Evolutionary conservation across 2,888 invertebrate species (phyloP).

Genomic region (Caenorhabditis sp.): DNA sequence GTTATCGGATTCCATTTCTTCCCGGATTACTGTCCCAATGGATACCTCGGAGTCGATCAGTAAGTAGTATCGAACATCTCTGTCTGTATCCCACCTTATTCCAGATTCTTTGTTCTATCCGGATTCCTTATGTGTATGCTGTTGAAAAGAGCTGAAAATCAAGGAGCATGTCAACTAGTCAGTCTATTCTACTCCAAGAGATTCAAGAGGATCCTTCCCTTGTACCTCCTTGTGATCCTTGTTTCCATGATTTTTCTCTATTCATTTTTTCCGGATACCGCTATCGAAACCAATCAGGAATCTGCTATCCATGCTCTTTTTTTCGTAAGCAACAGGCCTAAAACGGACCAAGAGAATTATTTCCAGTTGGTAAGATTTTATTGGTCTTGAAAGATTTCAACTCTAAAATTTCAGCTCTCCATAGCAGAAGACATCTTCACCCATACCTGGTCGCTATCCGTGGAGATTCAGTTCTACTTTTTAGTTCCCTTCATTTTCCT

Average conservation of each 20-base stretch:
- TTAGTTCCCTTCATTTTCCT: slow-evolving; percentile 48
- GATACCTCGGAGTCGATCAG: slow-evolving; percentile 56
- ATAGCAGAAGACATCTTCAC: slow-evolving; percentile 49
- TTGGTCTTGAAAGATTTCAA: neutral
- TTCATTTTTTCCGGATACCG: slow-evolving; percentile 19
- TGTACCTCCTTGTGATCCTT: slow-evolving; percentile 41
- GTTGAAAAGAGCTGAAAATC: slow-evolving; percentile 12
- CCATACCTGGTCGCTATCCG: slow-evolving; percentile 60
- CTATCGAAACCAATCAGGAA: slow-evolving; percentile 9
- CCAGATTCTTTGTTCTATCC: slow-evolving; percentile 46
- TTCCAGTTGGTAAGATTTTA: slow-evolving; percentile 37
- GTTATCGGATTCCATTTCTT: slow-evolving; percentile 57
- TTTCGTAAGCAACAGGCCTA: slow-evolving; percentile 47
- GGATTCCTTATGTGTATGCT: slow-evolving; percentile 54
- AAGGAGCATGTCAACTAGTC: slow-evolving; percentile 7
- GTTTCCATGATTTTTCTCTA: slow-evolving; percentile 17
- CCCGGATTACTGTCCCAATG: slow-evolving; percentile 43
- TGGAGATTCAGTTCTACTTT: slow-evolving; percentile 59
- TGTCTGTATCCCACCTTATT: neutral
- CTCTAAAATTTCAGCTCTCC: slow-evolving; percentile 29
- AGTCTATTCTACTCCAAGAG: slow-evolving; percentile 37
- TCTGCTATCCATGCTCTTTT: slow-evolving; percentile 47
- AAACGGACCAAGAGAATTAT: slow-evolving; percentile 38
- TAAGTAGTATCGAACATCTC: slow-evolving; percentile 5
- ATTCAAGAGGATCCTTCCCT: slow-evolving; percentile 54